Evolutionary conservation across 2,797 vertebrate genomes (phyloP), one percentile per base, ranked within the genome.

Genomic region (Cichlasoma orientale): DNA sequence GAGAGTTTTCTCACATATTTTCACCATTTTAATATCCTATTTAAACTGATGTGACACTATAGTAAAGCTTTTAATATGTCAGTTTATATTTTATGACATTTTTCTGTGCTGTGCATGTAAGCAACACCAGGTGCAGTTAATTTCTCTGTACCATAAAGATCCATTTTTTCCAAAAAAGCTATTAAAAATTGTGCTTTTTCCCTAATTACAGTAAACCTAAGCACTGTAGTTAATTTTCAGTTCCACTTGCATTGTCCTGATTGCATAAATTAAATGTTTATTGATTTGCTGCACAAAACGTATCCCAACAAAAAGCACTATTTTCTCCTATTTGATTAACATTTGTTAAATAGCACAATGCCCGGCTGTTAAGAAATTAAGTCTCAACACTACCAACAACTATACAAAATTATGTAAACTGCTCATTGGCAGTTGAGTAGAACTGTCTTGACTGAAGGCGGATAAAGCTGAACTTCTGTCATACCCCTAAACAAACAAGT

Each of bases 211-310:
- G 54, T 52, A 72, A n/a, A 58, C 4, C 19, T 38, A 7, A 23
- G 19, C 12, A 55, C 44, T 19, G 3, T 68, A 72, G 63, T 8
- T 7, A 29, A 31, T 50, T 50, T 47, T n/a, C 16, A 66, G 36
- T 44, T 0, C 18, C 23, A 57, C 52, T 58, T 41, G 47, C 10
- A 12, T 25, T 72, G 1, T 21, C 16, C 41, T 70, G 27, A 33
- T 59, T 36, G 56, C 5, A 5, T 66, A 58, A 59, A 53, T 69
- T 61, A 63, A 69, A 13, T n/a, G 11, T 27, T 16, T 11, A 69
- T 79, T 70, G 58, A 78, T 82, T 59, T 8, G 5, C 44, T 41
- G 13, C 16, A 74, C 33, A 68, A 69, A 83, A 38, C n/a, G 23
- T 12, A 71, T 12, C 18, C 5, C 9, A 72, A 36, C 41, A 68